Evolutionary conservation across 2,797 vertebrate species (phyloP).

Genomic region (Hoplostethus mediterraneus): DNA sequence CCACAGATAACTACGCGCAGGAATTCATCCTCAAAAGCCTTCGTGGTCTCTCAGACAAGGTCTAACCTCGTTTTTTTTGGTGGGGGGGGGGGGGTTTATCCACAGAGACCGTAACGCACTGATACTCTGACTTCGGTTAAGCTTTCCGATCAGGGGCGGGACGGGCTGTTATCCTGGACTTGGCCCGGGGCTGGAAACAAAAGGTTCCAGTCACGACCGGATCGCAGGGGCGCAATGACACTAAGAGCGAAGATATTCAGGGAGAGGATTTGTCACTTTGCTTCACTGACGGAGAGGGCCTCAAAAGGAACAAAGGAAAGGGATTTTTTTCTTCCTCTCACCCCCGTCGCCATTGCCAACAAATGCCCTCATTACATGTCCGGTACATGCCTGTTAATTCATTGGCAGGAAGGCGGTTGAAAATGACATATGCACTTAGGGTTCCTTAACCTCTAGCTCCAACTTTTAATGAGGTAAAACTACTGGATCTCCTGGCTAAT

Average conservation of each 20-base stretch:
- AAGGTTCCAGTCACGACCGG: constrained; percentile 51
- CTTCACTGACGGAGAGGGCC: constrained; percentile 44
- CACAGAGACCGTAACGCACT: constrained; percentile 54
- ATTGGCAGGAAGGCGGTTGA: constrained; percentile 27
- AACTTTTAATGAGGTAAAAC: constrained; percentile 75
- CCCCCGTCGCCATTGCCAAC: not conserved
- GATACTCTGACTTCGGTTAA: constrained; percentile 68
- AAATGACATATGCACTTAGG: constrained; percentile 44
- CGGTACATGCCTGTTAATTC: constrained; percentile 15
- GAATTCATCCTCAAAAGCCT: constrained; percentile 61
- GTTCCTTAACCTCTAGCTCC: constrained; percentile 51
- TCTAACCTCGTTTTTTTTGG: constrained; percentile 57
- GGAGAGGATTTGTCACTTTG: constrained; percentile 66
- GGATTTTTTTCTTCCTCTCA: constrained; percentile 7
- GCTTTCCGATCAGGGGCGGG: constrained; percentile 58
- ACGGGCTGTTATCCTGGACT: constrained; percentile 55
- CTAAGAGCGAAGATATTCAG: constrained; percentile 57
- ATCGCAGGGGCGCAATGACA: constrained; percentile 53
- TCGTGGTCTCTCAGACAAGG: constrained; percentile 61
- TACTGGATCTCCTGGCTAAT: constrained; percentile 57
- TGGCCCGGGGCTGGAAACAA: constrained; percentile 62
- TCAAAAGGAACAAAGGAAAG: constrained; percentile 46
- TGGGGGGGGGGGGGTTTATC: too few species aligned
- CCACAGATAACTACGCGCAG: constrained; percentile 55
- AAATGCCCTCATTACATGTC: constrained; percentile 32